Evolutionary conservation across 2,888 invertebrate species (phyloP).

Genomic region (Pyrgus malvae): DNA sequence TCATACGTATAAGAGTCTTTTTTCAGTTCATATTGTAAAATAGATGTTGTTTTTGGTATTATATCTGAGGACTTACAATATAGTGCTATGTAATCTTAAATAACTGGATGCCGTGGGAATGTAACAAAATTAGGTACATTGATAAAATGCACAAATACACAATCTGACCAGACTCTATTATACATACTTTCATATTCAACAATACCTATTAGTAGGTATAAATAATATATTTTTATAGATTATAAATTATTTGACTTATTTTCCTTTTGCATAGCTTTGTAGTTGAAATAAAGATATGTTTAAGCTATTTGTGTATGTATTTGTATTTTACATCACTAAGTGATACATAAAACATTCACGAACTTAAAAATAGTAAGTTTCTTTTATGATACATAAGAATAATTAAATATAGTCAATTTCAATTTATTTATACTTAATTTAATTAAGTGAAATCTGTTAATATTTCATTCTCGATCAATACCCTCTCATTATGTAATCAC

Average conservation of each 20-base stretch:
- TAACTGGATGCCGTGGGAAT: background rate
- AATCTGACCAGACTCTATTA: conserved; percentile 11
- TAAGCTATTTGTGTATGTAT: conserved; percentile 50
- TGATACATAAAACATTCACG: conserved; percentile 42
- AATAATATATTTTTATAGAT: conserved; percentile 53
- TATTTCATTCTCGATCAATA: conserved; percentile 35
- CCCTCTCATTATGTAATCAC: conserved; percentile 37
- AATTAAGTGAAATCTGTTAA: conserved; percentile 58
- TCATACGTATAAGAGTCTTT: background rate
- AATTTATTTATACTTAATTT: conserved; percentile 61
- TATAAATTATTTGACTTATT: conserved; percentile 31
- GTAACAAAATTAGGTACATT: background rate
- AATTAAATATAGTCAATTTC: conserved; percentile 32
- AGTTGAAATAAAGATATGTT: conserved; percentile 67
- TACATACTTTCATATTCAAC: conserved; percentile 25
- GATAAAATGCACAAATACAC: conserved; percentile 18
- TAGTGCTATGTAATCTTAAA: conserved; percentile 1
- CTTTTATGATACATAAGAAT: conserved; percentile 32
- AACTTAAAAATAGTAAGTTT: conserved; percentile 36
- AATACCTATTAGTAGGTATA: conserved; percentile 49
- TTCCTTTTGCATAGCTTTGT: conserved; percentile 39
- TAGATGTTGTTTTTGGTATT: too few species aligned
- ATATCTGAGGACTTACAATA: too few species aligned
- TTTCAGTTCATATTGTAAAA: background rate
- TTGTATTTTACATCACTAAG: conserved; percentile 56